Percentiles rank a stretch among this genome's conserved stretches.
Conservation (phyloP, 2,888 invertebrate species). For the Eretmocerus hayati region DNA sequence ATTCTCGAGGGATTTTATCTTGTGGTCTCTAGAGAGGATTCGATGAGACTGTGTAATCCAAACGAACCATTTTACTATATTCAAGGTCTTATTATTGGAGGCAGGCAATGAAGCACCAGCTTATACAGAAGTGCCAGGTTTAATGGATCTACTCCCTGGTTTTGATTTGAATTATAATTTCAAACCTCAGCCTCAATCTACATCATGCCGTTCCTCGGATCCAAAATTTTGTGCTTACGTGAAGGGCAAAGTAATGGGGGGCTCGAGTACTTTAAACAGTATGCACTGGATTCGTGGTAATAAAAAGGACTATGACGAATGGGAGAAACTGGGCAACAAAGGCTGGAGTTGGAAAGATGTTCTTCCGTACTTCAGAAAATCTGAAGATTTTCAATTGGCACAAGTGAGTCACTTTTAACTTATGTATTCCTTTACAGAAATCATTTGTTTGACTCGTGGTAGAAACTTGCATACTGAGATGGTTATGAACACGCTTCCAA, state of each 20-base stretch:
- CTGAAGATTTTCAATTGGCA: slow-evolving; percentile 4
- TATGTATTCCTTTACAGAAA: too few species aligned
- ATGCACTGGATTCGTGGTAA: slow-evolving; percentile 9
- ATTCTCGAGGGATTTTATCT: too few species aligned
- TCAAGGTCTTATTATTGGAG: slow-evolving; percentile 62
- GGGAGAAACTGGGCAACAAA: slow-evolving; percentile 1
- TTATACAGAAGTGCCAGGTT: slow-evolving; percentile 66
- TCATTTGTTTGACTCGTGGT: too few species aligned
- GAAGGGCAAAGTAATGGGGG: slow-evolving; percentile 9
- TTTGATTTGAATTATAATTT: slow-evolving; percentile 58
- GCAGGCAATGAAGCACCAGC: slow-evolving; percentile 72
- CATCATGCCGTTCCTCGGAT: background rate
- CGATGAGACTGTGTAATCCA: too few species aligned
- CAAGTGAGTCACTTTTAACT: too few species aligned
- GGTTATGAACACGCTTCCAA: too few species aligned
- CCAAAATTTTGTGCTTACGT: background rate
- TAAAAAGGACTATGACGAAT: slow-evolving; percentile 6
- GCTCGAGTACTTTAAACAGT: slow-evolving; percentile 3
- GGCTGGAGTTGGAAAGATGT: slow-evolving; percentile 10
- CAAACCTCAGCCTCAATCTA: slow-evolving; percentile 39
- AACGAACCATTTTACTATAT: background rate
- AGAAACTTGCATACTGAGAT: too few species aligned
- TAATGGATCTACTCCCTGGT: slow-evolving; percentile 67
- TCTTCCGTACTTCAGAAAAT: slow-evolving; percentile 10
- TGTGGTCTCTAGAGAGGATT: too few species aligned